phyloP scores from a whole-genome alignment of 2,888 invertebrate genomes.

The Didymodactylos carnosus region DNA sequence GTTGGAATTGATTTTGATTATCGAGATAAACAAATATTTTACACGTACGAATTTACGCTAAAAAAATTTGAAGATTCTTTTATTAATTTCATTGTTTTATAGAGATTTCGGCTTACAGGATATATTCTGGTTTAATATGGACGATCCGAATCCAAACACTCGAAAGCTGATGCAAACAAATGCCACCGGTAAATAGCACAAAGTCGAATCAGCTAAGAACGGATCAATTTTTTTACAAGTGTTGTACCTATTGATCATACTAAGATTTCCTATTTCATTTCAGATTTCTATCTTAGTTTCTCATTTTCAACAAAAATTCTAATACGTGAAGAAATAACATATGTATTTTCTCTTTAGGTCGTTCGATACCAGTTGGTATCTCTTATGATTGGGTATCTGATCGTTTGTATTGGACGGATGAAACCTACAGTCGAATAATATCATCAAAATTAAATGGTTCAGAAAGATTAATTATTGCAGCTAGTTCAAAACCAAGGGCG shows the following conservation, averaged over 20 bases:
- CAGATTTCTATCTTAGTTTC: not conserved
- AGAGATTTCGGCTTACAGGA: not conserved
- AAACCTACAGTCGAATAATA: constrained; percentile 39
- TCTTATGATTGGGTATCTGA: constrained; percentile 80
- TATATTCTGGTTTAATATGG: not conserved
- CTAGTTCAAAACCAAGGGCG: constrained; percentile 58
- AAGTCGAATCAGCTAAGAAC: not conserved
- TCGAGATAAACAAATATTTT: constrained; percentile 61
- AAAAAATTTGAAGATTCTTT: not conserved
- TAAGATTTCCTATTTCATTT: not conserved
- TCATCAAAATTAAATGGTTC: constrained; percentile 62
- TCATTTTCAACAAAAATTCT: not conserved
- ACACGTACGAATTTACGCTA: constrained; percentile 30
- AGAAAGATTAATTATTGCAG: constrained; percentile 76
- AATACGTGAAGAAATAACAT: too few species aligned
- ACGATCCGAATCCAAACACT: not conserved
- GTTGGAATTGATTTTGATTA: constrained; percentile 89
- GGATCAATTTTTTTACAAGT: not conserved
- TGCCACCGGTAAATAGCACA: constrained; percentile 17
- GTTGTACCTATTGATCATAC: not conserved
- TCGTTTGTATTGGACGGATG: constrained; percentile 93
- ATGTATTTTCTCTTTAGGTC: not conserved
- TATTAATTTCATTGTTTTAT: not conserved
- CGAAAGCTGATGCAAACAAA: constrained; percentile 15
- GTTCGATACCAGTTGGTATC: constrained; percentile 21